Percentiles rank a stretch among this genome's conserved stretches.
These are phyloP conservation scores for Epinephelus coioides DNA, from an alignment of 2,797 vertebrate genomes.

Conservation along the genomic window DNA sequence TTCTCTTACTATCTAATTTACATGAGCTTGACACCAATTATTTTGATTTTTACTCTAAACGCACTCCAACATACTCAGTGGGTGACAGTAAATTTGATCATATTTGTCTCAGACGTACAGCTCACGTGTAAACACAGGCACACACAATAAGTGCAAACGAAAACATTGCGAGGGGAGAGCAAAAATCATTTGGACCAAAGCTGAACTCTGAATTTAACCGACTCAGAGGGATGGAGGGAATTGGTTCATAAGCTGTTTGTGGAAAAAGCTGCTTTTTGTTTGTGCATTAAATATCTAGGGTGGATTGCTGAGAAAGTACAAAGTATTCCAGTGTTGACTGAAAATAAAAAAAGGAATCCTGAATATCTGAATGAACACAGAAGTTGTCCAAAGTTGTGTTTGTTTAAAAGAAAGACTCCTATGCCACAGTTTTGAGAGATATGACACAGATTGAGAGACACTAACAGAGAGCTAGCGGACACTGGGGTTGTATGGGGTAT, in stretches of 20 bases:
- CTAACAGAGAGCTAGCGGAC: slow-evolving; percentile 27
- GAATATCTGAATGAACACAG: not conserved
- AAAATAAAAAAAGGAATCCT: not conserved
- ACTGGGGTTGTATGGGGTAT: not conserved
- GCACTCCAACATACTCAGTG: not conserved
- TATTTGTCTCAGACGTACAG: slow-evolving; percentile 24
- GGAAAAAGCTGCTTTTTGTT: slow-evolving; percentile 30
- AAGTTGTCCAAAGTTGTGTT: not conserved
- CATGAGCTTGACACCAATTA: slow-evolving; percentile 33
- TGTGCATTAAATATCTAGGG: slow-evolving; percentile 27
- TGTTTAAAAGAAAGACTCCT: not conserved
- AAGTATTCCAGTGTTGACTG: not conserved
- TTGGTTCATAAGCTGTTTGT: not conserved
- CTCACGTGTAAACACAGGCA: slow-evolving; percentile 8
- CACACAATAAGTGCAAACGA: slow-evolving; percentile 9
- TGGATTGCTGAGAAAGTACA: not conserved
- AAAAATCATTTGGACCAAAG: not conserved
- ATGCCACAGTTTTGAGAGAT: not conserved
- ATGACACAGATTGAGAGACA: slow-evolving; percentile 14
- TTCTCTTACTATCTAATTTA: slow-evolving; percentile 10
- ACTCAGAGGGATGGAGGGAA: slow-evolving; percentile 17
- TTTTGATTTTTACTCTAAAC: slow-evolving; percentile 14
- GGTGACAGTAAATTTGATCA: slow-evolving; percentile 8
- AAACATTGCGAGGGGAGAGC: slow-evolving; percentile 7
- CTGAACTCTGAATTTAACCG: slow-evolving; percentile 27